A percentile compares a stretch with the other conserved stretches of the same genome.
Evolutionary conservation across 2,888 invertebrate genomes (phyloP).

Genomic region (Polyommatus iphigenia): DNA sequence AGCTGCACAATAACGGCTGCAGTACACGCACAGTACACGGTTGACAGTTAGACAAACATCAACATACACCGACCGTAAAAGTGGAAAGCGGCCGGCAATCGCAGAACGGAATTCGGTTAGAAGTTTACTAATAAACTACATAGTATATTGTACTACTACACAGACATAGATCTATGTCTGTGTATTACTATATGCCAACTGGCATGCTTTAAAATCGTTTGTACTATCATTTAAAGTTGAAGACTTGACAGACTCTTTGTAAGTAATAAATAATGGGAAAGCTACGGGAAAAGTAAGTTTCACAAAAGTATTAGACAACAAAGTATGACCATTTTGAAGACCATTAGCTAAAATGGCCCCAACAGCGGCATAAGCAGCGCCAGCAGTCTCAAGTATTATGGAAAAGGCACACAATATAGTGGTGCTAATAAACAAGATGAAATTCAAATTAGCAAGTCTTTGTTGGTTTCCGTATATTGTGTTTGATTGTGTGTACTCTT

Average conservation of each 20-base stretch:
- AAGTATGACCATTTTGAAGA: neutral
- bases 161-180: too few relatives aligned
- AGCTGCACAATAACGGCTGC: conserved; percentile 39
- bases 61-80: conserved; percentile 39
- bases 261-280: neutral
- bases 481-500: conserved; percentile 2
- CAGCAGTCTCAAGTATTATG: neutral
- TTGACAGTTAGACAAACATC: conserved; percentile 63
- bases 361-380: neutral
- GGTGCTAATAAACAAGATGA: conserved; percentile 11
- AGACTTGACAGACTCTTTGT: neutral
- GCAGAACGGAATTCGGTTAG: conserved; percentile 12
- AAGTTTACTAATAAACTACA: neutral
- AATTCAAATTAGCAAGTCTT: conserved; percentile 18
- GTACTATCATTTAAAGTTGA: neutral
- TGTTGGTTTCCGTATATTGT: neutral
- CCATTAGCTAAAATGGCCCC: neutral
- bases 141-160: neutral
- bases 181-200: neutral
- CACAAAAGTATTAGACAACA: neutral
- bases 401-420: neutral
- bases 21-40: conserved; percentile 48
- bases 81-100: conserved; percentile 14
- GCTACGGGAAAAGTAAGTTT: neutral
- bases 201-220: neutral